These are phyloP conservation scores for Alloscopus bannaensis DNA, from an alignment of 2,888 invertebrate species.

Conservation along the genomic window DNA sequence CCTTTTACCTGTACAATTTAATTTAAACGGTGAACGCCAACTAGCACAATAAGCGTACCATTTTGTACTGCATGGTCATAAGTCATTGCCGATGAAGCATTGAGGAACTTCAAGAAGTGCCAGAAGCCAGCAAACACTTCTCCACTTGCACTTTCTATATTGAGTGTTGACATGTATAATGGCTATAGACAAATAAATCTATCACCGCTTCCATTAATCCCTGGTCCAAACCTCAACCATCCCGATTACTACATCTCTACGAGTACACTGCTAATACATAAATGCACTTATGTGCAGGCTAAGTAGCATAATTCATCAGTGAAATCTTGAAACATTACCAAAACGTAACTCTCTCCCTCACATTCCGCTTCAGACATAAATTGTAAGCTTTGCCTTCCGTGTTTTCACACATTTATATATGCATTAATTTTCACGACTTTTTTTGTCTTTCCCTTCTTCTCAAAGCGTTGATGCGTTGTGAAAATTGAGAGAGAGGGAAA, in stretches of 20 bases:
- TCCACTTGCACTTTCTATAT: conserved; percentile 44
- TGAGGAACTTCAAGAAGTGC: conserved; percentile 27
- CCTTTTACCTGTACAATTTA: no score
- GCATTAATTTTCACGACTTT: background rate
- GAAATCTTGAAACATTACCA: conserved; percentile 29
- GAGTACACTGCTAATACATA: conserved; percentile 26
- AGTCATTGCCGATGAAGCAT: no score
- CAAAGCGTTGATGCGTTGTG: background rate
- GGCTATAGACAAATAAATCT: conserved; percentile 55
- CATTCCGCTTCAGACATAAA: no score
- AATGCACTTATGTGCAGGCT: no score
- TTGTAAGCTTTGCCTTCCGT: no score
- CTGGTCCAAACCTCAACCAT: no score
- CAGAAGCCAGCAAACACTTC: conserved; percentile 49
- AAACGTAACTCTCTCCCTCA: no score
- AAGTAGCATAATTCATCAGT: conserved; percentile 9
- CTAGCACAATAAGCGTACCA: no score
- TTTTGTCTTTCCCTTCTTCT: background rate
- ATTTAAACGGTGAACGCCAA: no score
- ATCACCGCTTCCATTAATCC: conserved; percentile 53
- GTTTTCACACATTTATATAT: no score
- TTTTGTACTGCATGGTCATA: no score
- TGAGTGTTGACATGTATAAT: conserved; percentile 52
- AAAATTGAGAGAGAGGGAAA: background rate
- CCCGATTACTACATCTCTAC: no score